Evolutionary conservation across 1,140 invertebrate genomes (phyloP).

Genomic region (Lepidurus couesii): DNA sequence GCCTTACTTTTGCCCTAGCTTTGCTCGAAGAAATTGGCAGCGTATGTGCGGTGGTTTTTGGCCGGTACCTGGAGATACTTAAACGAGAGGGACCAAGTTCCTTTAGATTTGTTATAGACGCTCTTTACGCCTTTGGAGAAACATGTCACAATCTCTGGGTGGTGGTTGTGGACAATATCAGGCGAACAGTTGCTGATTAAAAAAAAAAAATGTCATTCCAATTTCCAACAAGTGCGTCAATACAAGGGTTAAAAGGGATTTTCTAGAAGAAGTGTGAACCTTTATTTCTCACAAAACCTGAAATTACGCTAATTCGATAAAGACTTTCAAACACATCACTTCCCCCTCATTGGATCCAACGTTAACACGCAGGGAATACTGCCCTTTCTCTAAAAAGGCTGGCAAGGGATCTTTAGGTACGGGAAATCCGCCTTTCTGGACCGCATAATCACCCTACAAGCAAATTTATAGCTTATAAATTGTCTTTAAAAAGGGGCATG

Average conservation of each 20-base stretch:
- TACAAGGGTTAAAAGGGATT: neutral
- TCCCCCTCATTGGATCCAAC: slow-evolving; percentile 11
- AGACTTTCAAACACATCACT: slow-evolving; percentile 23
- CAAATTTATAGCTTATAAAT: neutral
- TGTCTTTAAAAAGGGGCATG: neutral
- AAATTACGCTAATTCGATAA: slow-evolving; percentile 24
- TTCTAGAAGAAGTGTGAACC: neutral
- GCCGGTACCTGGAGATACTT: neutral
- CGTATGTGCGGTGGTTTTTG: neutral
- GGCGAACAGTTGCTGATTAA: neutral
- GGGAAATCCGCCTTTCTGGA: slow-evolving; percentile 5
- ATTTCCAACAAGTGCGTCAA: neutral
- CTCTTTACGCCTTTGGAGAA: neutral
- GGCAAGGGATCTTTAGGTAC: slow-evolving; percentile 29
- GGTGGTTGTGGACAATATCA: neutral
- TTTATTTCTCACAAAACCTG: neutral
- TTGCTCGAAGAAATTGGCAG: slow-evolving; percentile 3
- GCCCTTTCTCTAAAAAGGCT: slow-evolving; percentile 23
- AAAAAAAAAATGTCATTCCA: neutral
- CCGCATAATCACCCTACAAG: slow-evolving; percentile 27
- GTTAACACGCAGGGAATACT: slow-evolving; percentile 24
- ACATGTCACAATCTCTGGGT: slow-evolving; percentile 1
- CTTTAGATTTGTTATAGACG: neutral
- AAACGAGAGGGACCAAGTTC: neutral
- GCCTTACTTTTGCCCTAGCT: neutral